Evolutionary conservation across 2,888 invertebrate species (phyloP), one percentile per base, ranked within the genome.

Genomic region (Protophormia terraenovae): DNA sequence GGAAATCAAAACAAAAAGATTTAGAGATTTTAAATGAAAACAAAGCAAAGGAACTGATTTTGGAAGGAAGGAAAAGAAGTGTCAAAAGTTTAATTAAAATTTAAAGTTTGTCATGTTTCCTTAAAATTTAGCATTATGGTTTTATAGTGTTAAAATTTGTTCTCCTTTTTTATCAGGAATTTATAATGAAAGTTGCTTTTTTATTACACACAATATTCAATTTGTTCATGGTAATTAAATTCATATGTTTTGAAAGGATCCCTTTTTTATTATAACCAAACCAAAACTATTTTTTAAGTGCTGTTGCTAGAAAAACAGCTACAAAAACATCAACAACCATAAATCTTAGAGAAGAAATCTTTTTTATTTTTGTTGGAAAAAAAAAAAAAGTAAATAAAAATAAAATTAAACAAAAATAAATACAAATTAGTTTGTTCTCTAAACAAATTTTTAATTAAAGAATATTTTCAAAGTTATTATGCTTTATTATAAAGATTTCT

Each of bases 171-270:
- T 35, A 47, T 8, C 14, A n/a, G 5, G 2, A 47, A 47, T 19
- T 47, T 19, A 6, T 47, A 16, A 8, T 19, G 19, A 19, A 19
- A n/a, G 27, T 3, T 16, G 4, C 10, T 66, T n/a, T 66, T 16
- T 7, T 29, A 4, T 45, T 19, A 6, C 14, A 32, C 10, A 50
- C 19, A 47, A 67, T 35, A 12, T 24, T 19, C 41, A 38, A 58
- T 60, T 60, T 24, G 4, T 73, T 73, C 60, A 73, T 60, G 60
- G 45, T 22, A 73, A 60, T 73, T 60, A 41, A 72, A 72, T 58
- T 58, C 41, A 58, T 72, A 12, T 58, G 58, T 38, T 14, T 55
- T 72, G 24, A 38, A n/a, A 35, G 24, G n/a, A 35, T 24, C 29
- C 19, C 29, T 29, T 29, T 47, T 41, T 27, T 66, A 27, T 29